These are phyloP conservation scores for Patiria miniata DNA, from an alignment of 35 echinoderm and acorn worm species.

Conservation along the genomic window DNA sequence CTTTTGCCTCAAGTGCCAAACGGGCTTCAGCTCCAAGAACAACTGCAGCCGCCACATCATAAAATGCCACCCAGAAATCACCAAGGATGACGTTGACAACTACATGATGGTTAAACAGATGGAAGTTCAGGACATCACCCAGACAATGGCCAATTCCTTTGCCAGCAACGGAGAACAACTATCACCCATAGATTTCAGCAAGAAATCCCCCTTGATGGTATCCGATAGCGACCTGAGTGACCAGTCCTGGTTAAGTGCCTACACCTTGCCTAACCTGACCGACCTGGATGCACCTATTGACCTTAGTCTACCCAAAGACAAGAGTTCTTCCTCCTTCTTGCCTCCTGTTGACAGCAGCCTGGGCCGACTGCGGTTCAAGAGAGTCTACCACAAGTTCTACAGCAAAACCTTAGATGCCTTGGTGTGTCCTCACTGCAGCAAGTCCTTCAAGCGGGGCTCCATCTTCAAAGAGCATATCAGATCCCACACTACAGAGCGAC, in stretches of 20 bases:
- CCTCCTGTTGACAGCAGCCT: constrained; percentile 35
- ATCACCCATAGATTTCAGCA: constrained; percentile 65
- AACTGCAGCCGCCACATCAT: constrained; percentile 93
- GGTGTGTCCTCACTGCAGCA: constrained; percentile 83
- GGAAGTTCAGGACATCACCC: constrained; percentile 15
- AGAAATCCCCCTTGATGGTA: constrained; percentile 4
- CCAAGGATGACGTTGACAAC: constrained; percentile 50
- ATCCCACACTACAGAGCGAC: constrained; percentile 84
- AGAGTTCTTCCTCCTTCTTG: constrained; percentile 17
- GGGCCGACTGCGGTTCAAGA: constrained; percentile 65
- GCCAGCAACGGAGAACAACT: constrained; percentile 40
- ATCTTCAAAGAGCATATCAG: constrained; percentile 85
- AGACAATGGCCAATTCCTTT: constrained; percentile 14
- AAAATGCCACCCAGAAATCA: constrained; percentile 71
- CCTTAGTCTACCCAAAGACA: constrained; percentile 71
- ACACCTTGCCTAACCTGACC: constrained; percentile 1
- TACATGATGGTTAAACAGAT: constrained; percentile 55
- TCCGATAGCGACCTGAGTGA: neutral
- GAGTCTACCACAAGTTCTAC: constrained; percentile 86
- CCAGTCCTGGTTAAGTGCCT: constrained; percentile 32
- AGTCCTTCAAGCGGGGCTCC: constrained; percentile 70
- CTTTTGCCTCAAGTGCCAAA: constrained; percentile 78
- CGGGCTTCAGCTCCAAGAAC: constrained; percentile 77
- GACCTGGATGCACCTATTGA: constrained; percentile 74
- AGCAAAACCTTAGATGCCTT: constrained; percentile 67